A percentile compares a stretch with the other conserved stretches of the same genome.
phyloP scores from a whole-genome alignment of 2,888 invertebrate species.

The Folsomia candida region DNA sequence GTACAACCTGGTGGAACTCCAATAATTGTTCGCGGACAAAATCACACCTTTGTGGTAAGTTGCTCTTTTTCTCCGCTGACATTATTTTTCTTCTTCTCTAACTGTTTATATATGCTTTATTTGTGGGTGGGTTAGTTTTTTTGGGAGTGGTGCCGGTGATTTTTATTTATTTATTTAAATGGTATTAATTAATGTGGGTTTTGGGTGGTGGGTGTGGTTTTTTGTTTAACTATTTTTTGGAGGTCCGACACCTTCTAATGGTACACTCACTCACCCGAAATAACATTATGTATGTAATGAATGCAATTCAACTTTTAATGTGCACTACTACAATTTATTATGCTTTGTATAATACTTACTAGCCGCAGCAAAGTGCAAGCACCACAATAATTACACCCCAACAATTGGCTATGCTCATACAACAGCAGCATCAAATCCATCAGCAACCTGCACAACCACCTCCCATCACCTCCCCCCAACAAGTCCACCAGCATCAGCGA shows the following conservation, averaged over 20 bases:
- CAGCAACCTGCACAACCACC: slow-evolving; percentile 42
- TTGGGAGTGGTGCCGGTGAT: no score
- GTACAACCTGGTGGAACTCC: slow-evolving; percentile 49
- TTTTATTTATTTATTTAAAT: neutral
- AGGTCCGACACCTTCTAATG: no score
- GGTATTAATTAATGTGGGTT: neutral
- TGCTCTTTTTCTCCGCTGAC: no score
- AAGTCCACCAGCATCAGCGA: slow-evolving; percentile 26
- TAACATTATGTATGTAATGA: neutral
- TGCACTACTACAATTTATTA: slow-evolving; percentile 20
- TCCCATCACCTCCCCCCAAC: slow-evolving; percentile 48
- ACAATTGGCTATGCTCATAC: slow-evolving; percentile 50
- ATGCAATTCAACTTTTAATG: neutral
- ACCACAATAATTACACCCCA: slow-evolving; percentile 50
- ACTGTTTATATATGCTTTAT: neutral
- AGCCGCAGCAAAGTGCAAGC: slow-evolving; percentile 46
- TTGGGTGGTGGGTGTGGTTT: neutral
- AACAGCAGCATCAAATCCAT: slow-evolving; percentile 45
- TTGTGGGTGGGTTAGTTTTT: no score
- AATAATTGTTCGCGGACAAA: slow-evolving; percentile 40
- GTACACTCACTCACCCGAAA: no score
- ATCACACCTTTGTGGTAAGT: slow-evolving; percentile 45
- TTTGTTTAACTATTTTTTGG: neutral
- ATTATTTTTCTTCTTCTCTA: no score
- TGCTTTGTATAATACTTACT: slow-evolving; percentile 33